A percentile compares a stretch with the other conserved stretches of the same genome.
Evolutionary conservation across 1,140 invertebrate species (phyloP).

Genomic region (Heliconius nattereri): DNA sequence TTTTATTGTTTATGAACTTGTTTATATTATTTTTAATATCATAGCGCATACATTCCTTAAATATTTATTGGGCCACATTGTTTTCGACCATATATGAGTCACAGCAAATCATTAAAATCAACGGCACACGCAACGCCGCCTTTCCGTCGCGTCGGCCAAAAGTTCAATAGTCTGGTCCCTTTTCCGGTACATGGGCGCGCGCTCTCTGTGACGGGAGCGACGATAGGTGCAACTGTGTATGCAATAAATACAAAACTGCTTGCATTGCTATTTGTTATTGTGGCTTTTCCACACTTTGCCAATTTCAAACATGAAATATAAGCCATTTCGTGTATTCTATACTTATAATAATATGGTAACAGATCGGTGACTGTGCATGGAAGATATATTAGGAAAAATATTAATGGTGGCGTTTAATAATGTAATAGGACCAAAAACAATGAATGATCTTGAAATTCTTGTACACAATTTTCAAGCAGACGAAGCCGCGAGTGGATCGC

Average conservation of each 20-base stretch:
- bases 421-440: too few species aligned
- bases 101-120: constrained; percentile 39
- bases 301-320: not conserved
- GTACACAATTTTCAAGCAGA: too few species aligned
- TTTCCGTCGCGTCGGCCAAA: constrained; percentile 45
- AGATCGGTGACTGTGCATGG: too few species aligned
- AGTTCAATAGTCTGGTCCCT: constrained; percentile 65
- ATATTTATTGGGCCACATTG: not conserved
- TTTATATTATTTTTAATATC: not conserved
- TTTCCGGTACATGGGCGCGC: constrained; percentile 57
- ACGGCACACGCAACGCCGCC: constrained; percentile 34
- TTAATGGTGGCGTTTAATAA: too few species aligned
- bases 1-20: not conserved
- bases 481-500: too few species aligned
- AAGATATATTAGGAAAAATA: too few species aligned
- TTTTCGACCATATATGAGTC: not conserved
- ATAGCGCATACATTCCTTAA: not conserved
- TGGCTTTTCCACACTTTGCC: not conserved
- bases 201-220: constrained; percentile 30
- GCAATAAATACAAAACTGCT: not conserved
- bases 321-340: not conserved
- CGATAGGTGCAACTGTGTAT: not conserved
- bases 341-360: not conserved
- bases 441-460: too few species aligned
- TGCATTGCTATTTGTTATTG: not conserved